These are phyloP conservation scores for Chrysaora quinquecirrha DNA, from an alignment of 30 jellyfish, hydroid and myxozoan genomes.

Conservation along the genomic window DNA sequence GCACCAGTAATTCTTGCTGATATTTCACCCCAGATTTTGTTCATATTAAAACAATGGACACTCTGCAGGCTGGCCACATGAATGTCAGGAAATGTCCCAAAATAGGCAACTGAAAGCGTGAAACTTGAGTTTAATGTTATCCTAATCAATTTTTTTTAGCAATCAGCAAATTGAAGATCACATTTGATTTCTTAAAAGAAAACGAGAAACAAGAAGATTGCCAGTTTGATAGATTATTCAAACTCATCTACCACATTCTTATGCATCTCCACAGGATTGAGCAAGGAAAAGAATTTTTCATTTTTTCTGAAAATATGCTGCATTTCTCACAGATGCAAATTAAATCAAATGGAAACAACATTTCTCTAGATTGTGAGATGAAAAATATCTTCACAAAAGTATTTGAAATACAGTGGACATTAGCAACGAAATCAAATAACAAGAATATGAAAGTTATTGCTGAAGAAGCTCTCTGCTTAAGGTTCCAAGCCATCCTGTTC, in stretches of 20 bases:
- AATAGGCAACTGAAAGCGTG: no score
- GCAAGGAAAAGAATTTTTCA: conserved; percentile 5
- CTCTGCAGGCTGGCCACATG: no score
- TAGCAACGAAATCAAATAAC: conserved; percentile 4
- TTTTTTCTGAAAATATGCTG: conserved; percentile 35
- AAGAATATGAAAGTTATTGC: background rate
- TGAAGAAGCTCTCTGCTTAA: background rate
- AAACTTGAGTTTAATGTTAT: no score
- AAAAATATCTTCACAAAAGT: conserved; percentile 18
- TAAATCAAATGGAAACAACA: background rate
- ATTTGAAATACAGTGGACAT: conserved; percentile 68
- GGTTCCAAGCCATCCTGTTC: conserved; percentile 22
- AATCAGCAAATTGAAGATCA: conserved; percentile 5
- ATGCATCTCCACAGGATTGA: conserved; percentile 20
- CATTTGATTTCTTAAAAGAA: conserved; percentile 2
- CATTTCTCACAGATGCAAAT: conserved; percentile 11
- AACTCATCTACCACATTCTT: conserved; percentile 55
- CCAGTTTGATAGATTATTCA: conserved; percentile 40
- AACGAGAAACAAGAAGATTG: conserved; percentile 15
- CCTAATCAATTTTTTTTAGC: no score
- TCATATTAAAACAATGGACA: no score
- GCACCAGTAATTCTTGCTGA: no score
- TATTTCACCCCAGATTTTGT: no score
- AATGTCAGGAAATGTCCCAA: no score
- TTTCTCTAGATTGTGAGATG: background rate